Conservation (phyloP, 2,113 vertebrate genomes). For the Barnardius zonarius region DNA sequence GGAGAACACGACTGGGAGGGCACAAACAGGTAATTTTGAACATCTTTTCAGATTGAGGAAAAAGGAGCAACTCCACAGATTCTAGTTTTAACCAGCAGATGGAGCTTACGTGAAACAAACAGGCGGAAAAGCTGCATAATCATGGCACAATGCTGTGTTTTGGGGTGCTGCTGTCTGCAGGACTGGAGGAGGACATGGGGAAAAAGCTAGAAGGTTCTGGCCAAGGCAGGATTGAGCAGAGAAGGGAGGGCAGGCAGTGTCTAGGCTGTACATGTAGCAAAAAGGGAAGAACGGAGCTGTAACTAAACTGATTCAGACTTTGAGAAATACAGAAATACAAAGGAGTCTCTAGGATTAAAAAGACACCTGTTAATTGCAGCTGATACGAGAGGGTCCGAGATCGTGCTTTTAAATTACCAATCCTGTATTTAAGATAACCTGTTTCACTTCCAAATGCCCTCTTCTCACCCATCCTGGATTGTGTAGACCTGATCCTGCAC, state of each 20-base stretch:
- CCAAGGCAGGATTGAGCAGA: neutral
- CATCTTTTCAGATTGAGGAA: neutral
- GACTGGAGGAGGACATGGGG: neutral
- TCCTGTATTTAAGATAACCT: neutral
- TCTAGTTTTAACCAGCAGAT: slow-evolving; percentile 32
- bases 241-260: neutral
- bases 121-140: neutral
- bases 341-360: neutral
- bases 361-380: neutral
- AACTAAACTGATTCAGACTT: neutral
- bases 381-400: neutral
- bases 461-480: rapidly evolving
- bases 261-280: neutral
- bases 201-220: neutral
- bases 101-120: slow-evolving; percentile 53
- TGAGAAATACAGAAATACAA: neutral
- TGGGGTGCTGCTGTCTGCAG: neutral
- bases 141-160: neutral
- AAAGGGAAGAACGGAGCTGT: neutral
- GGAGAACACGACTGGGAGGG: neutral
- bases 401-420: neutral
- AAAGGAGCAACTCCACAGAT: neutral
- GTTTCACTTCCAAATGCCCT: neutral
- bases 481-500: neutral
- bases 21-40: neutral